A percentile compares a stretch with the other conserved stretches of the same genome.
These are phyloP conservation scores for Rhagonycha fulva DNA, from an alignment of 2,888 invertebrate genomes.

Conservation along the genomic window DNA sequence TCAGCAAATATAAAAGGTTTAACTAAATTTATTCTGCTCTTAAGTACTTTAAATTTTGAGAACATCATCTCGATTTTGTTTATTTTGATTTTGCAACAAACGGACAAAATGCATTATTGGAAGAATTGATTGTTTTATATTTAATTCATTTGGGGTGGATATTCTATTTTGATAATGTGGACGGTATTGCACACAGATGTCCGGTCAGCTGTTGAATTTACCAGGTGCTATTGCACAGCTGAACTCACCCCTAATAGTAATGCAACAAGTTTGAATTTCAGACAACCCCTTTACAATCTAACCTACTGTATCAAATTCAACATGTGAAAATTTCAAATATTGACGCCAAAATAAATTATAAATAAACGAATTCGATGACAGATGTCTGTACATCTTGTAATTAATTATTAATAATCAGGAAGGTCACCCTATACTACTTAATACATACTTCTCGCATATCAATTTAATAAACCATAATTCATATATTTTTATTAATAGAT, in stretches of 20 bases:
- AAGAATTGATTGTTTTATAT: neutral
- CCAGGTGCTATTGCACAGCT: constrained; percentile 38
- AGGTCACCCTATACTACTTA: neutral
- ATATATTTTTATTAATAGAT: neutral
- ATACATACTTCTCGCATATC: neutral
- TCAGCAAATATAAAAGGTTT: neutral
- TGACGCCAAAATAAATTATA: constrained; percentile 13
- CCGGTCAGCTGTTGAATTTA: constrained; percentile 38
- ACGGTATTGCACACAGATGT: constrained; percentile 26
- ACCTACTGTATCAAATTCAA: constrained; percentile 14
- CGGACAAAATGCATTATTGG: neutral
- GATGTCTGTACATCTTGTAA: constrained; percentile 4
- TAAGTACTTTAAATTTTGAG: neutral
- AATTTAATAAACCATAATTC: neutral
- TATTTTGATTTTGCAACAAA: neutral
- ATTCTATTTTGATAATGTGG: constrained; percentile 22
- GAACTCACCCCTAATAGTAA: constrained; percentile 34
- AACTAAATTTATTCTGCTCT: neutral
- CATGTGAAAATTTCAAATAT: constrained; percentile 24
- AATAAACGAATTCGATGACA: neutral
- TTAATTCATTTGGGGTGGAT: constrained; percentile 1
- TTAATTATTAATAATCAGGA: neutral
- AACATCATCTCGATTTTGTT: neutral
- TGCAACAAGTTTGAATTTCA: constrained; percentile 37
- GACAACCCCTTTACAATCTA: constrained; percentile 15